Conservation (phyloP, 2,888 invertebrate genomes). For the Keiferia lycopersicella region DNA sequence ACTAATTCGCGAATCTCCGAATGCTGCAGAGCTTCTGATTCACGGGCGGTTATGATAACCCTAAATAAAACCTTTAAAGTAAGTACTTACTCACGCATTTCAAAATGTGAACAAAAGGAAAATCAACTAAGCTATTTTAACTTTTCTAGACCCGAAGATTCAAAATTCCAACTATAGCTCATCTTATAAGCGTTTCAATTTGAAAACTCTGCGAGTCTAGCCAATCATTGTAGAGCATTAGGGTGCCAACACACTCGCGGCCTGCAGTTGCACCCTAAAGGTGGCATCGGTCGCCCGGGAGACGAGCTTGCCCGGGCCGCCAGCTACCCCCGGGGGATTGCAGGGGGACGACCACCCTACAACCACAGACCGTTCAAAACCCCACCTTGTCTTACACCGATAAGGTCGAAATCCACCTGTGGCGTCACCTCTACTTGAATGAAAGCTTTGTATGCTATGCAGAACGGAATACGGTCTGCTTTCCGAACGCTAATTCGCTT, state of each 20-base stretch:
- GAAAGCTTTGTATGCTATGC: constrained; percentile 72
- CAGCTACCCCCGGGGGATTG: constrained; percentile 64
- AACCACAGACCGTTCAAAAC: constrained; percentile 36
- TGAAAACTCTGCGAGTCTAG: constrained; percentile 38
- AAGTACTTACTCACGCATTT: too few relatives aligned
- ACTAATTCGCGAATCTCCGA: too few relatives aligned
- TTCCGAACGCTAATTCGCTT: constrained; percentile 73
- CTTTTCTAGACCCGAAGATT: not conserved
- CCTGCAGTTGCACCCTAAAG: constrained; percentile 61
- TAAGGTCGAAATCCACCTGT: constrained; percentile 36
- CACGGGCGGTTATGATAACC: too few relatives aligned
- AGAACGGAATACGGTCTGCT: constrained; percentile 71
- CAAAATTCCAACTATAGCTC: not conserved
- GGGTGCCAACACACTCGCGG: constrained; percentile 49
- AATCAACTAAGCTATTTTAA: too few relatives aligned
- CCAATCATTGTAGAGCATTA: constrained; percentile 46
- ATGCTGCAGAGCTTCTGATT: too few relatives aligned
- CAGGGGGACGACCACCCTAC: constrained; percentile 17
- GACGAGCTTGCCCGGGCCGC: constrained; percentile 70
- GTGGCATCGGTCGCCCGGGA: constrained; percentile 52
- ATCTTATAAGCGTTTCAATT: constrained; percentile 36
- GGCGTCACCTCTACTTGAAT: constrained; percentile 48
- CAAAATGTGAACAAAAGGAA: too few relatives aligned
- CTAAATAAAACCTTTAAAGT: too few relatives aligned
- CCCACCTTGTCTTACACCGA: constrained; percentile 36